Conservation (phyloP, 2,113 vertebrate species). For the Crypturellus undulatus region DNA sequence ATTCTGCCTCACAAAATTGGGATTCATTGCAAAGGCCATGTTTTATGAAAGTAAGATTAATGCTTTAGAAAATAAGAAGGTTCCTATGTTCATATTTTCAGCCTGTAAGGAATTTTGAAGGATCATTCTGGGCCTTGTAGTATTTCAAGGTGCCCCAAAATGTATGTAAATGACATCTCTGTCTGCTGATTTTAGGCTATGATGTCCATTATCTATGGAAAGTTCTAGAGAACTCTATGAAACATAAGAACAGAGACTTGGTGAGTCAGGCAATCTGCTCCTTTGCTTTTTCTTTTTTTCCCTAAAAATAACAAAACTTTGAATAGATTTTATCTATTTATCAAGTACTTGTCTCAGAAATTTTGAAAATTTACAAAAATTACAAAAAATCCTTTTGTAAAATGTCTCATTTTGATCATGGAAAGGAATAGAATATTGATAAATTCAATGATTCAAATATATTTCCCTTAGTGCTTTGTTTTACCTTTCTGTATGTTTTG, state of each 20-base stretch:
- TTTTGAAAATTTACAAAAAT: not conserved
- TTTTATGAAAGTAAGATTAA: constrained; percentile 21
- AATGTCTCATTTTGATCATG: not conserved
- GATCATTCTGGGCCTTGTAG: not conserved
- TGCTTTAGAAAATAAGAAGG: not conserved
- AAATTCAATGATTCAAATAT: not conserved
- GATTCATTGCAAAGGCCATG: not conserved
- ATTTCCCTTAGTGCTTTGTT: not conserved
- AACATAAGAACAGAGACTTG: not conserved
- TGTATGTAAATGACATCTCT: not conserved
- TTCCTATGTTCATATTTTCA: not conserved
- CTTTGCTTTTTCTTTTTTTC: not conserved
- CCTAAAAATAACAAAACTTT: not conserved
- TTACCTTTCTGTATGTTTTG: not conserved
- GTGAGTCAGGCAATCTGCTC: not conserved
- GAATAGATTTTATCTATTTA: not conserved
- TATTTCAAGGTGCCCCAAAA: not conserved
- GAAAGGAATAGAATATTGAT: not conserved
- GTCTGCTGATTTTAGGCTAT: not conserved
- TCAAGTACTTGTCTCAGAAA: too few species aligned
- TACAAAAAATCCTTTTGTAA: not conserved
- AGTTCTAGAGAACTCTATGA: not conserved
- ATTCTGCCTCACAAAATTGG: not conserved
- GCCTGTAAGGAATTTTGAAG: not conserved
- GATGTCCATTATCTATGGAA: not conserved